Evolutionary conservation across 2,797 vertebrate species (phyloP), one percentile per base, ranked within the genome.

Genomic region (Cuculus canorus): DNA sequence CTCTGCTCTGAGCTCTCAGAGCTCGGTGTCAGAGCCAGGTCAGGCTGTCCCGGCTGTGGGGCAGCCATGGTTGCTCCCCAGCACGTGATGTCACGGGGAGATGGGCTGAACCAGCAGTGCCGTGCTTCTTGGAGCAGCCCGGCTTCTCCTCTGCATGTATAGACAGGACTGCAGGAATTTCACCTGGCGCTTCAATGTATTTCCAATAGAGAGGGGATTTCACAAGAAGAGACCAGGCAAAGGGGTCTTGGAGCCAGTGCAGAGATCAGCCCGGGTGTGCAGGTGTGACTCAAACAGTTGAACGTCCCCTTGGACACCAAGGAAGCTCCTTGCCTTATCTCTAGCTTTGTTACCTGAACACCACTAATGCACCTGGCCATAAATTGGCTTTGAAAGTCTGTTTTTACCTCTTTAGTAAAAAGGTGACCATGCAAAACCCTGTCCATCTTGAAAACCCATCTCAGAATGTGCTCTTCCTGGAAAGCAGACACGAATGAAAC

Each of bases 61-160:
- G 6, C 8, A 28, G 50, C 59, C 0, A 0, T 30, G 63, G 63
- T 88, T 6, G 2, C 16, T 72, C 33, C 52, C 30, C 2, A 10
- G 7, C 1, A 1, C 2, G 1, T 2, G 7, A 13, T 63, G 39
- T n/a, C 6, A 0, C 1, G 3, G 70, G 52, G 11, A 75, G 14
- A 57, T 52, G 32, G 32, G 32, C 43, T 66, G 75, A 52, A 28
- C 32, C 6, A 5, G 25, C 63, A 70, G 4, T 1, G 2, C 17
- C 8, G 4, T 28, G 1, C 43, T 50, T 54, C 52, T 61, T 1
- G 0, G 45, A 39, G 71, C 59, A 84, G 54, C 59, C 41, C 39
- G 17, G 10, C 22, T 48, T 71, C 35, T 32, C 17, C 7, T 17
- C 50, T 39, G 23, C 17, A n/a, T 1, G 0, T 25, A 17, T 8